These are phyloP conservation scores for Peromyscus nudipes DNA, from an alignment of 2,797 vertebrate genomes.

Conservation along the genomic window DNA sequence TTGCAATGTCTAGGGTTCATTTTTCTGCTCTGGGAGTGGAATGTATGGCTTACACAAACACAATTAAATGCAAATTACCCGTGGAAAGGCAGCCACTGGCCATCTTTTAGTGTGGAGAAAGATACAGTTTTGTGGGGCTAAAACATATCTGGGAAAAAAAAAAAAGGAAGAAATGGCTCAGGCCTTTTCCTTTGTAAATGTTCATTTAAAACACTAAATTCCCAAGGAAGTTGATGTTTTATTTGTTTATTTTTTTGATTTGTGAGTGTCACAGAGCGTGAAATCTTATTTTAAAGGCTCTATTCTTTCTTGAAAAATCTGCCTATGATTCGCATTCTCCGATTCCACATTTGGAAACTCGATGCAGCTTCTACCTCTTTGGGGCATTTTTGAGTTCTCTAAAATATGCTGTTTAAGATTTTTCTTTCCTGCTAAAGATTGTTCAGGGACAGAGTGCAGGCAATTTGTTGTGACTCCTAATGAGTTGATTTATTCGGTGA, in stretches of 20 bases:
- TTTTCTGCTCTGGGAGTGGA: slow-evolving; percentile 75
- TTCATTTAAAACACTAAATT: slow-evolving; percentile 61
- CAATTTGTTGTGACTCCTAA: neutral
- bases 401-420: neutral
- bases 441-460: neutral
- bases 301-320: slow-evolving; percentile 46
- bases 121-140: slow-evolving; percentile 1
- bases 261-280: slow-evolving; percentile 51
- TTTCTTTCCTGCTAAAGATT: slow-evolving; percentile 14
- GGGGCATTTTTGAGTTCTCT: neutral
- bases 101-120: slow-evolving; percentile 59
- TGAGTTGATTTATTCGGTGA: slow-evolving; percentile 42
- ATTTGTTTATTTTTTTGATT: slow-evolving; percentile 66
- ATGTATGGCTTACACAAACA: slow-evolving; percentile 78
- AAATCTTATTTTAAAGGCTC: slow-evolving; percentile 65
- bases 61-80: slow-evolving; percentile 81
- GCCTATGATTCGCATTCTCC: neutral
- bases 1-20: slow-evolving; percentile 71
- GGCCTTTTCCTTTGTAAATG: slow-evolving; percentile 23
- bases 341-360: neutral
- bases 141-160: neutral
- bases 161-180: neutral
- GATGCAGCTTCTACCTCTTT: neutral
- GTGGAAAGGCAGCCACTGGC: slow-evolving; percentile 66
- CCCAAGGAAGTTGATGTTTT: slow-evolving; percentile 33